phyloP scores from a whole-genome alignment of 2,888 invertebrate genomes.

The Nasonia oneida region DNA sequence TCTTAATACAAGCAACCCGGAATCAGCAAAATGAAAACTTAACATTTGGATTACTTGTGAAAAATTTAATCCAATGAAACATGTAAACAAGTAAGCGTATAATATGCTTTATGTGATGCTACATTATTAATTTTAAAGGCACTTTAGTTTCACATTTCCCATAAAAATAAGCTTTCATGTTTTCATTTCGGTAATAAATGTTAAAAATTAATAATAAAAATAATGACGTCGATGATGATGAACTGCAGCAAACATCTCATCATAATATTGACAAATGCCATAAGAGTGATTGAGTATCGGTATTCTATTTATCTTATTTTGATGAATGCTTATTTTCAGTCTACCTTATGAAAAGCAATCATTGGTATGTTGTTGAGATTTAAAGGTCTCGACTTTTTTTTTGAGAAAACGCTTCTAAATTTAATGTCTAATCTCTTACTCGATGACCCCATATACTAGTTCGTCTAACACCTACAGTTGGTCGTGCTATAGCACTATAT shows the following conservation, averaged over 20 bases:
- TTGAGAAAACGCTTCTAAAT: slow-evolving; percentile 20
- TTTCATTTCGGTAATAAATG: not conserved
- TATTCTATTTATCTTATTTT: slow-evolving; percentile 23
- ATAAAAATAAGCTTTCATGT: slow-evolving; percentile 7
- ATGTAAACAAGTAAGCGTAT: slow-evolving; percentile 28
- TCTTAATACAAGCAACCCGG: slow-evolving; percentile 22
- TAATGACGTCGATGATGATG: not conserved
- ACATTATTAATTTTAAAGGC: slow-evolving; percentile 32
- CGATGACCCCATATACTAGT: slow-evolving; percentile 95
- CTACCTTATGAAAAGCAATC: slow-evolving; percentile 56
- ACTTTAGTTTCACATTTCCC: not conserved
- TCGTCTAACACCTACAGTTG: slow-evolving; percentile 92
- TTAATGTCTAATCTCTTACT: slow-evolving; percentile 85
- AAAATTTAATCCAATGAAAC: slow-evolving; percentile 20
- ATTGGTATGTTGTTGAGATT: slow-evolving; percentile 54
- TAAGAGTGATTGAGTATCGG: slow-evolving; percentile 30
- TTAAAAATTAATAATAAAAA: not conserved
- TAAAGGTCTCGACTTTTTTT: slow-evolving; percentile 30
- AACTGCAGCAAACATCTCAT: not conserved
- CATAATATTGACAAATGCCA: slow-evolving; percentile 7
- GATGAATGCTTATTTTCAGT: slow-evolving; percentile 48
- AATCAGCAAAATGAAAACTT: slow-evolving; percentile 45
- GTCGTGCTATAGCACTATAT: slow-evolving; percentile 92
- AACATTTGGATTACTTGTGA: slow-evolving; percentile 43
- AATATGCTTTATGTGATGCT: slow-evolving; percentile 36